These are phyloP conservation scores for Cepaea hortensis DNA, from an alignment of 2,888 invertebrate species.

Conservation along the genomic window DNA sequence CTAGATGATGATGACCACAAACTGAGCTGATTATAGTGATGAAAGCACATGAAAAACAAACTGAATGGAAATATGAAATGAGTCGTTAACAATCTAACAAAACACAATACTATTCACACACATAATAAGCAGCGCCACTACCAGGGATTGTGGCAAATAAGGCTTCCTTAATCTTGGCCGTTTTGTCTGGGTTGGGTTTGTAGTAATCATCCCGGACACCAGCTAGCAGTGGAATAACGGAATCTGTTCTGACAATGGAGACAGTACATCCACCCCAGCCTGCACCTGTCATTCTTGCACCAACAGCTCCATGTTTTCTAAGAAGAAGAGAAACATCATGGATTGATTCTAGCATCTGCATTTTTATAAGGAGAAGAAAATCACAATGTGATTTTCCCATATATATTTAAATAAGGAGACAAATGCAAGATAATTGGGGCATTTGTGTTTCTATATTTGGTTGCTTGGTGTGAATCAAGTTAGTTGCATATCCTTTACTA, in stretches of 20 bases:
- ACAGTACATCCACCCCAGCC: slow-evolving; percentile 99
- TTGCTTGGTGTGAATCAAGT: no score
- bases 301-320: slow-evolving; percentile 81
- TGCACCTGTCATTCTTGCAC: slow-evolving; percentile 96
- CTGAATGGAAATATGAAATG: not conserved
- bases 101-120: not conserved
- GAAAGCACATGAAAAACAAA: not conserved
- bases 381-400: no score
- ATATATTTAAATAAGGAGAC: no score
- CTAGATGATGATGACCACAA: no score
- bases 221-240: slow-evolving; percentile 82
- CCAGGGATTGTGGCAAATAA: slow-evolving; percentile 84
- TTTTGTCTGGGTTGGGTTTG: slow-evolving; percentile 78
- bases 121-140: slow-evolving; percentile 74
- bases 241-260: slow-evolving; percentile 84
- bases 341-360: not conserved
- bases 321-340: not conserved
- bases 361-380: no score
- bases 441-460: no score
- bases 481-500: no score
- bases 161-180: slow-evolving; percentile 79
- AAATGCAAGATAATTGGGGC: no score
- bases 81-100: not conserved
- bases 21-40: not conserved
- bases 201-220: slow-evolving; percentile 85